phyloP scores from a whole-genome alignment of 2,888 invertebrate genomes.

The Agrotis exclamationis region DNA sequence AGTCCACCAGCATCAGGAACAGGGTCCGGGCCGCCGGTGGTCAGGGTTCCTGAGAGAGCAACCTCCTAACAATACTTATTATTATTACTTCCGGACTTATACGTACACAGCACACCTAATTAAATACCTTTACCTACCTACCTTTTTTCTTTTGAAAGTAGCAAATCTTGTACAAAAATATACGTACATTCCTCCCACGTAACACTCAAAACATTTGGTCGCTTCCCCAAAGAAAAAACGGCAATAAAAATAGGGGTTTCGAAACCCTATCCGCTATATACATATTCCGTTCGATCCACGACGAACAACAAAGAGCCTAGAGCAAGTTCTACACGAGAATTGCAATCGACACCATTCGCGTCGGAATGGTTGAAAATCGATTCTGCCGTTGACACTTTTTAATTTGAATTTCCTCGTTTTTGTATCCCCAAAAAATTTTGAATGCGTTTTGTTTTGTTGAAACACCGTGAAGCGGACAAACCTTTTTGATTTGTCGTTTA shows the following conservation, averaged over 20 bases:
- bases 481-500: constrained; percentile 46
- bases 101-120: neutral
- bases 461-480: constrained; percentile 34
- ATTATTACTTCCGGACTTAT: too few relatives aligned
- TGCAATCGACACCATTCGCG: constrained; percentile 71
- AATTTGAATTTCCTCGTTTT: constrained; percentile 74
- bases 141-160: neutral
- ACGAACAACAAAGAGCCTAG: constrained; percentile 62
- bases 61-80: too few relatives aligned
- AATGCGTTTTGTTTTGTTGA: constrained; percentile 52
- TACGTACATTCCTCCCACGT: constrained; percentile 10
- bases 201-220: constrained; percentile 41
- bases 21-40: too few relatives aligned
- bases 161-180: neutral
- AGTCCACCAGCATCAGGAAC: too few relatives aligned
- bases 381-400: constrained; percentile 78
- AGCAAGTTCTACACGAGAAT: constrained; percentile 63
- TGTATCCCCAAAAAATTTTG: constrained; percentile 46
- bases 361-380: constrained; percentile 60
- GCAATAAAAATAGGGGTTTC: constrained; percentile 49
- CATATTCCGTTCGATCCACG: constrained; percentile 58
- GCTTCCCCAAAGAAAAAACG: constrained; percentile 36
- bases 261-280: constrained; percentile 46
- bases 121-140: too few relatives aligned
- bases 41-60: too few relatives aligned